A percentile compares a stretch with the other conserved stretches of the same genome.
These are phyloP conservation scores for Scrobipalpa atriplicella DNA, from an alignment of 2,888 invertebrate genomes.

Conservation along the genomic window DNA sequence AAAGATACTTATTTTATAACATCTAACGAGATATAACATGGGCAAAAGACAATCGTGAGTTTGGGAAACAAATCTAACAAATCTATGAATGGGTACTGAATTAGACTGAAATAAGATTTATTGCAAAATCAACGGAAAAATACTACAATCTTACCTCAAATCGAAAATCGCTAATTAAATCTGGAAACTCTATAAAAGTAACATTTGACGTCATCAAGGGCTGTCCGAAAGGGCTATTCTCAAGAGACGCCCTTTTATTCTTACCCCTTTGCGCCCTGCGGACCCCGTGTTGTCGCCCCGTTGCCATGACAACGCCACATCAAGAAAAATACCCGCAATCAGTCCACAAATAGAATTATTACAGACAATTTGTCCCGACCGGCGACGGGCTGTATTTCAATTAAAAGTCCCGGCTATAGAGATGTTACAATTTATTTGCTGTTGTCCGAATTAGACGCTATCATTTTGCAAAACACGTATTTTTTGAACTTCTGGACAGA, in stretches of 20 bases:
- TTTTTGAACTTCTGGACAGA: too few relatives aligned
- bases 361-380: slow-evolving; percentile 48
- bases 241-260: slow-evolving; percentile 29
- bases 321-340: slow-evolving; percentile 49
- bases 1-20: too few relatives aligned
- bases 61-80: too few relatives aligned
- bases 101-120: too few relatives aligned
- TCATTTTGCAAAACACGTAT: too few relatives aligned
- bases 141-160: too few relatives aligned
- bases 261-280: slow-evolving; percentile 33
- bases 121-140: too few relatives aligned
- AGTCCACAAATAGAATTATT: slow-evolving; percentile 58
- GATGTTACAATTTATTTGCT: slow-evolving; percentile 12
- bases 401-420: slow-evolving; percentile 50
- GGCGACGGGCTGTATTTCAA: slow-evolving; percentile 41
- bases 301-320: slow-evolving; percentile 51
- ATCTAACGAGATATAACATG: too few relatives aligned
- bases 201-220: slow-evolving; percentile 12
- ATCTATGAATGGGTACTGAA: too few relatives aligned
- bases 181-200: slow-evolving; percentile 3
- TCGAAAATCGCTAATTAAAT: slow-evolving; percentile 7
- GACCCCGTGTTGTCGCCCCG: slow-evolving; percentile 46
- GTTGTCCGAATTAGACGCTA: neutral
- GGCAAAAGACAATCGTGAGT: too few relatives aligned
- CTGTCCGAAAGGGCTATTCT: slow-evolving; percentile 18